Conservation (phyloP, 1,140 invertebrate genomes). For the Drosophila subobscura region DNA sequence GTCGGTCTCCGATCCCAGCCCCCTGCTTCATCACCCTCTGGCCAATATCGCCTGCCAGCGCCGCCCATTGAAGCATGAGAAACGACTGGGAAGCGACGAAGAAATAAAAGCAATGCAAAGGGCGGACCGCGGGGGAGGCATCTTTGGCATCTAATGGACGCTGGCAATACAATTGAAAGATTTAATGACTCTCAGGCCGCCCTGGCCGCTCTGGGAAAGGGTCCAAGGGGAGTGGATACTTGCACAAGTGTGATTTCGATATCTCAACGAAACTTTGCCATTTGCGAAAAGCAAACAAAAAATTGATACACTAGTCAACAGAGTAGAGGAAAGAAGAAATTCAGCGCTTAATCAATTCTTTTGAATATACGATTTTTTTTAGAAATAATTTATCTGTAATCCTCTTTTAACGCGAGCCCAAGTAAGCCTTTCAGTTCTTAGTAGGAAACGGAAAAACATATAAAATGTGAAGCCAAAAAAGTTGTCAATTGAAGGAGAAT, state of each 20-base stretch:
- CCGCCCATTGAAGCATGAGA: constrained; percentile 74
- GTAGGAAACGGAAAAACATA: no score
- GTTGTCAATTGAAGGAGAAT: no score
- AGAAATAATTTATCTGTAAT: no score
- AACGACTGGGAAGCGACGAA: constrained; percentile 17
- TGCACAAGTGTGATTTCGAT: constrained; percentile 54
- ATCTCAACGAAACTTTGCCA: constrained; percentile 62
- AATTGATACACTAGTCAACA: constrained; percentile 44
- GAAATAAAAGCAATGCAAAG: constrained; percentile 1
- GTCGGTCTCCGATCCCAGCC: constrained; percentile 24
- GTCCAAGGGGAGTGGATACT: constrained; percentile 4
- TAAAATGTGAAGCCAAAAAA: no score
- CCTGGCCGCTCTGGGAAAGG: constrained; percentile 37
- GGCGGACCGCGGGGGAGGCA: constrained; percentile 19
- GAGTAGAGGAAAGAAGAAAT: not conserved
- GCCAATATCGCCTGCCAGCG: constrained; percentile 58
- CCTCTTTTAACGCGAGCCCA: no score
- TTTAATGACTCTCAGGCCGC: constrained; percentile 74
- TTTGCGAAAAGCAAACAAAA: constrained; percentile 42
- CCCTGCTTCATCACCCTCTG: not conserved
- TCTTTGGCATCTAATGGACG: constrained; percentile 74
- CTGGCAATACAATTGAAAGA: constrained; percentile 80
- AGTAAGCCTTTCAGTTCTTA: not conserved
- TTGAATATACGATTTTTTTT: not conserved
- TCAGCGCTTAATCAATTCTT: not conserved